Evolutionary conservation across 2,888 invertebrate species (phyloP).

Genomic region (Venustoraphidia nigricollis): DNA sequence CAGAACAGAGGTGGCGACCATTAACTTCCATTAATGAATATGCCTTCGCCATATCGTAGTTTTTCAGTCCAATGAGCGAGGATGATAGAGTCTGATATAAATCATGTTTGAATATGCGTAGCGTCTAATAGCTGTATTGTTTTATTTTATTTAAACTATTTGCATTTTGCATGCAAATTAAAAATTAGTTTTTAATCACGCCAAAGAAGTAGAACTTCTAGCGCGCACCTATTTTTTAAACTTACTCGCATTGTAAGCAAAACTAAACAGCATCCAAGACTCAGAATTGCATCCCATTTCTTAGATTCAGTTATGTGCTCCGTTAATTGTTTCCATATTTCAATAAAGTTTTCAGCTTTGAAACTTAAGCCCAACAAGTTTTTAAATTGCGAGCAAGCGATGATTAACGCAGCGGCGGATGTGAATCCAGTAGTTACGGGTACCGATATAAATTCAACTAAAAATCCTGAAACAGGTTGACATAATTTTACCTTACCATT

Average conservation of each 20-base stretch:
- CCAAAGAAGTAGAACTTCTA: too few species aligned
- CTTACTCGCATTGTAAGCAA: slow-evolving; percentile 46
- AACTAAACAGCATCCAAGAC: slow-evolving; percentile 40
- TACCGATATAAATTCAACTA: slow-evolving; percentile 57
- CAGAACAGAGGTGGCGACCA: too few species aligned
- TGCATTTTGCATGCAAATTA: too few species aligned
- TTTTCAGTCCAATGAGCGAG: too few species aligned
- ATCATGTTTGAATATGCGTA: too few species aligned
- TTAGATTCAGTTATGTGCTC: slow-evolving; percentile 35
- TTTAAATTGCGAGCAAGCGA: slow-evolving; percentile 60
- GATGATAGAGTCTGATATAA: too few species aligned
- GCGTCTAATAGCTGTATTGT: too few species aligned
- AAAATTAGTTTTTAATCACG: too few species aligned
- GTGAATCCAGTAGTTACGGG: slow-evolving; percentile 64
- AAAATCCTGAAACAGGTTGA: slow-evolving; percentile 36
- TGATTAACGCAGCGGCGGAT: slow-evolving; percentile 59
- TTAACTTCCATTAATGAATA: too few species aligned
- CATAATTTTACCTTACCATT: neutral
- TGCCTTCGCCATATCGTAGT: too few species aligned
- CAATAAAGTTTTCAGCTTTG: slow-evolving; percentile 42
- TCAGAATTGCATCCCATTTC: slow-evolving; percentile 43
- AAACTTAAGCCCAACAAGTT: slow-evolving; percentile 45
- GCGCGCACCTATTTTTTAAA: too few species aligned
- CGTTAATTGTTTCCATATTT: slow-evolving; percentile 40
- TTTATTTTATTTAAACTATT: too few species aligned